These are phyloP conservation scores for Hypsibius dujardini DNA, from an alignment of 1,140 invertebrate species.

Conservation along the genomic window DNA sequence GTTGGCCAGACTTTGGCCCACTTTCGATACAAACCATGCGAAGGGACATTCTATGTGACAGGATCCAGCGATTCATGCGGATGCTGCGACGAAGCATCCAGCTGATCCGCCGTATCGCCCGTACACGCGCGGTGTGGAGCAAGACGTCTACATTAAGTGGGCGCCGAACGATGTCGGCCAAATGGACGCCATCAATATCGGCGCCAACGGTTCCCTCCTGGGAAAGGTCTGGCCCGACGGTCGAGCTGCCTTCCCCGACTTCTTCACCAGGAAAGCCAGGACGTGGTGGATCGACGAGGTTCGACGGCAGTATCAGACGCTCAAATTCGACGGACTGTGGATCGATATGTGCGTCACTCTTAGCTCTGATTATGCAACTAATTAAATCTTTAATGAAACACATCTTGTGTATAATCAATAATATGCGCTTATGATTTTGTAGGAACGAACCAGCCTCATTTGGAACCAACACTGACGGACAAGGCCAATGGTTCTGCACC, in stretches of 20 bases:
- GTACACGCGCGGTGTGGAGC: not conserved
- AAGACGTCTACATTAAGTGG: constrained; percentile 14
- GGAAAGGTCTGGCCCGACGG: constrained; percentile 31
- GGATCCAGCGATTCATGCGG: constrained; percentile 12
- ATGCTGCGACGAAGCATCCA: constrained; percentile 6
- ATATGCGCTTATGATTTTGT: constrained; percentile 16
- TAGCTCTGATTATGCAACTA: too few species aligned
- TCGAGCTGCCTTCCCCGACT: constrained; percentile 31
- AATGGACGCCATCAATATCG: not conserved
- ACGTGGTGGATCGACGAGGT: constrained; percentile 32
- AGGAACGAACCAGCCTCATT: constrained; percentile 37
- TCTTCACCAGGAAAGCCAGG: constrained; percentile 27
- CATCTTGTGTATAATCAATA: constrained; percentile 17
- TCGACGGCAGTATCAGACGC: constrained; percentile 28
- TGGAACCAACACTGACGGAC: constrained; percentile 20
- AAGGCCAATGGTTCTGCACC: constrained; percentile 15
- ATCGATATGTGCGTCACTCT: constrained; percentile 26
- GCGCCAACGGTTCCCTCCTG: constrained; percentile 5
- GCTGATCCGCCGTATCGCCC: not conserved
- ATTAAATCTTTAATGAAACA: not conserved
- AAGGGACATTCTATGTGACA: not conserved
- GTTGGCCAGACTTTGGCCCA: too few species aligned
- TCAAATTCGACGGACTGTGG: constrained; percentile 31
- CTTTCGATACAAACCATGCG: too few species aligned
- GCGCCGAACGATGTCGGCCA: not conserved